Evolutionary conservation across 2,797 vertebrate genomes (phyloP).

Genomic region (Selene dorsalis): DNA sequence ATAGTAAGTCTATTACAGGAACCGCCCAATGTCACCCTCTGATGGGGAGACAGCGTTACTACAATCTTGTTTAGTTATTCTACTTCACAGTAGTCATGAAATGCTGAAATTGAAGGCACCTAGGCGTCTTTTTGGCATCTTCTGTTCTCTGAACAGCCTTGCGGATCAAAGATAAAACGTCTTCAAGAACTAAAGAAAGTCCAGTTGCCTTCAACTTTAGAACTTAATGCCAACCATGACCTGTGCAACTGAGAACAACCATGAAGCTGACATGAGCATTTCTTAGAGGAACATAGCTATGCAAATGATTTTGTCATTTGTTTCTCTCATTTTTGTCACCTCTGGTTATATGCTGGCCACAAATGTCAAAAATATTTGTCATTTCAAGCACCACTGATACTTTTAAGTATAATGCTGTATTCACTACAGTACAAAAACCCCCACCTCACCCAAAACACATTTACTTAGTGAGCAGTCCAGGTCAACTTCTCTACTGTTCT

Average conservation of each 20-base stretch:
- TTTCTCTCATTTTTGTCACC: neutral
- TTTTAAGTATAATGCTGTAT: constrained; percentile 2
- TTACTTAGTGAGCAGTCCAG: neutral
- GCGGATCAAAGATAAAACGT: too few relatives aligned
- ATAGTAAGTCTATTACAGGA: constrained; percentile 11
- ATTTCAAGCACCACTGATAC: neutral
- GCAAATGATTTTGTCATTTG: neutral
- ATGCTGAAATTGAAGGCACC: too few relatives aligned
- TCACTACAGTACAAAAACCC: neutral
- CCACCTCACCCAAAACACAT: neutral
- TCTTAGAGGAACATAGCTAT: neutral
- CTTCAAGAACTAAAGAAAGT: too few relatives aligned
- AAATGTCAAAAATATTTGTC: neutral
- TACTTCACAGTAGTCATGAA: neutral
- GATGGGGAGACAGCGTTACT: constrained; percentile 51
- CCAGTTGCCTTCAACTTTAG: too few relatives aligned
- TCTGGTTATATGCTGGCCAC: neutral
- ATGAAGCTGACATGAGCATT: too few relatives aligned
- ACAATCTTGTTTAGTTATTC: constrained; percentile 26
- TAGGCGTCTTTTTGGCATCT: too few relatives aligned
- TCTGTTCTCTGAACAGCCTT: too few relatives aligned
- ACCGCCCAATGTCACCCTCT: constrained; percentile 50
- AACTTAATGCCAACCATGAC: too few relatives aligned
- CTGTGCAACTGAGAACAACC: too few relatives aligned
- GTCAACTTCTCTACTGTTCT: neutral